Percentiles rank a stretch among this genome's conserved stretches.
phyloP scores from a whole-genome alignment of 2,888 invertebrate species.

The Dicyrtomina minuta region DNA sequence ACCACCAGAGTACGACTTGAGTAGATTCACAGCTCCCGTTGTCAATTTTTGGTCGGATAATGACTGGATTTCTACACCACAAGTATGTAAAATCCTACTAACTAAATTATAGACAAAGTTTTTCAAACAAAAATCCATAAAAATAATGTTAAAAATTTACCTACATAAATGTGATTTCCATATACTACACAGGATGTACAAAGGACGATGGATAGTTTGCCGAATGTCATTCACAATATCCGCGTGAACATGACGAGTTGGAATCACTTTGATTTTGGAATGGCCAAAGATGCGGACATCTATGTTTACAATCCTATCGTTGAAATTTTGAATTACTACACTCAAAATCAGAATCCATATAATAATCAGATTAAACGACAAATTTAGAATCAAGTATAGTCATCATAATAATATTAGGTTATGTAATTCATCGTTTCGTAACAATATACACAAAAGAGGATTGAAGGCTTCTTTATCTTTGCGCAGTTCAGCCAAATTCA shows the following conservation, averaged over 20 bases:
- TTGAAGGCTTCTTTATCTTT: too few species aligned
- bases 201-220: slow-evolving; percentile 61
- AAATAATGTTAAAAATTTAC: neutral
- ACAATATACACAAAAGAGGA: too few species aligned
- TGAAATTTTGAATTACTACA: slow-evolving; percentile 57
- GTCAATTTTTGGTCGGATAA: slow-evolving; percentile 27
- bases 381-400: neutral
- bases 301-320: slow-evolving; percentile 64
- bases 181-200: slow-evolving; percentile 63
- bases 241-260: slow-evolving; percentile 65
- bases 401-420: too few species aligned
- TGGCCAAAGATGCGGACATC: slow-evolving; percentile 64
- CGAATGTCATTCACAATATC: slow-evolving; percentile 64
- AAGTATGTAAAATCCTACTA: slow-evolving; percentile 1
- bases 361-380: too few species aligned
- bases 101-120: too few species aligned
- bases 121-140: neutral
- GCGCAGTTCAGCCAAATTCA: too few species aligned
- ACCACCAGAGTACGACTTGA: slow-evolving; percentile 31
- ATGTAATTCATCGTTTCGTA: too few species aligned
- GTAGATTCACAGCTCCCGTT: slow-evolving; percentile 15
- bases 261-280: slow-evolving; percentile 72
- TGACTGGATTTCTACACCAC: slow-evolving; percentile 25
- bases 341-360: too few species aligned
- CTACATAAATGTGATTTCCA: neutral